Evolutionary conservation across 2,113 vertebrate genomes (phyloP).

Genomic region (Ivindomyrus marchei): DNA sequence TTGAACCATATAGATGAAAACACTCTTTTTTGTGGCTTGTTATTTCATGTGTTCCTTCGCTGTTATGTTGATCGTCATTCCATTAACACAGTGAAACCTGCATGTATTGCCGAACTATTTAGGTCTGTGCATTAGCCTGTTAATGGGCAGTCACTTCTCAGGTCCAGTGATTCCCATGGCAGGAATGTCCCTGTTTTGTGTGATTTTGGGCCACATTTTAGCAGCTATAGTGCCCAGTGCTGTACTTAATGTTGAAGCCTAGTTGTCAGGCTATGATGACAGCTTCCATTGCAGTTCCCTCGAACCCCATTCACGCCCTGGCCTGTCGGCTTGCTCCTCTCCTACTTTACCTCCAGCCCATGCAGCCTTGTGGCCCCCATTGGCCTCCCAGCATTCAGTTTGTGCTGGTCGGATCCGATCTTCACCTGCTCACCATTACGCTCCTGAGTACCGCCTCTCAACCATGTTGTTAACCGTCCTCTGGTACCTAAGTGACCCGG

Average conservation of each 20-base stretch:
- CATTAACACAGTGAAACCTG: not conserved
- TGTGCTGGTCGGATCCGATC: not conserved
- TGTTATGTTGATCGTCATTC: not conserved
- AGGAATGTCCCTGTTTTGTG: not conserved
- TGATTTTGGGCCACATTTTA: not conserved
- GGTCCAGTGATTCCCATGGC: not conserved
- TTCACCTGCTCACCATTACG: not conserved
- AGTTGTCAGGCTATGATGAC: not conserved
- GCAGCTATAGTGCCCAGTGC: not conserved
- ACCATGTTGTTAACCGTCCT: not conserved
- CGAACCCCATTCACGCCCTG: not conserved
- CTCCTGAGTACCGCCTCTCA: not conserved
- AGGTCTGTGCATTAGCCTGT: not conserved
- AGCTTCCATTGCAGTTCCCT: not conserved
- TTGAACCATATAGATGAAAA: not conserved
- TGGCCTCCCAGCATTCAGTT: not conserved
- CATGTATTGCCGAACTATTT: not conserved
- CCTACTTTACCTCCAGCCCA: not conserved
- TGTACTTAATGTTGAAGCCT: not conserved
- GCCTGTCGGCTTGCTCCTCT: not conserved
- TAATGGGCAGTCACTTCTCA: not conserved
- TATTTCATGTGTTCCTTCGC: not conserved
- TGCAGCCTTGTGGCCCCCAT: not conserved
- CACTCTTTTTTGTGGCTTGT: not conserved
- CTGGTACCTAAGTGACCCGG: not conserved